Evolutionary conservation across 2,888 invertebrate species (phyloP), one percentile per base, ranked within the genome.

Genomic region (Nephrocerus scutellatus): DNA sequence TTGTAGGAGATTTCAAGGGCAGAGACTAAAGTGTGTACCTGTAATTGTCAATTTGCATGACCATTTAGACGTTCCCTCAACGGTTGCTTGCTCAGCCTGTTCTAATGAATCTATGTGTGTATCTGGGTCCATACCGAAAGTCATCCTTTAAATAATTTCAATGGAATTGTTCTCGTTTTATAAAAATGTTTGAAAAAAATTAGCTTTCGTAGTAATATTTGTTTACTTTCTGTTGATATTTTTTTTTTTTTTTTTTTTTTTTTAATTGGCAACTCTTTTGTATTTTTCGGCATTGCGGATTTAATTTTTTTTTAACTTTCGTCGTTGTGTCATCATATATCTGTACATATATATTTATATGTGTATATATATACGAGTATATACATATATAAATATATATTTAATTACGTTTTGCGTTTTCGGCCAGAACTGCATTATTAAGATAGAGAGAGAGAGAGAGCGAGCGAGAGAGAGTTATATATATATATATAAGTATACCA

Each of bases 41-140:
- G 93, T 95, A 71, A 95, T 93, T 74, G 92, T 92, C 79, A 95
- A 91, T 84, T 95, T 95, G 84, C 92, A 92, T 74, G 93, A 93
- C 95, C 95, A 95, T 79, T 95, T 93, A 73, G 93, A 93, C 67
- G 93, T 95, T 75, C 95, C 95, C 77, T 93, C 93, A 72, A 95
- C 88, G 74, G 95, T 93, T 77, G 89, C 85, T 77, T 85, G 86
- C 79, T 95, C 89, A 70, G 92, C 91, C 77, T 92, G 91, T 76
- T 92, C 91, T 76, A 93, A 83, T 75, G 88, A 88, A 82, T 91
- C 91, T 77, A 91, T 88, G 81, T 92, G 92, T 75, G 89, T 89
- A 76, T 91, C 90, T 74, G 91, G 88, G 76, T 90, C 90, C 83
- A 91, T 88, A 81, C 83, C 82, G 84, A 91, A 91, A 75, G 90